Evolutionary conservation across 2,797 vertebrate species (phyloP), one percentile per base, ranked within the genome.

Genomic region (Amblyopsis hoosieri): DNA sequence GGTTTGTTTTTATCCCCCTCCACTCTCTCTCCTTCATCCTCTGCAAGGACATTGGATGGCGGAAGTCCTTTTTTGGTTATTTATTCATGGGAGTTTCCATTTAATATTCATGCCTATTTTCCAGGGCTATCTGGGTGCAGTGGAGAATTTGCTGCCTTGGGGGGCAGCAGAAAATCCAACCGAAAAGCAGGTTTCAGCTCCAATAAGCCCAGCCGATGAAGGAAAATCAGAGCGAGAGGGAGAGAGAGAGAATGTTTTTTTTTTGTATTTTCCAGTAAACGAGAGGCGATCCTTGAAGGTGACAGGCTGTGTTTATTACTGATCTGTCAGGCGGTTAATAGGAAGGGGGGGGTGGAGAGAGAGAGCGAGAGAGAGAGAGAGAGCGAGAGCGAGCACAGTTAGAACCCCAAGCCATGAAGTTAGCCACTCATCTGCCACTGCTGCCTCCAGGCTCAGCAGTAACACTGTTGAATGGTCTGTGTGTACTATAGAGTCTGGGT

Each of bases 221-320:
- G 72, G 81, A 78, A 53, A 75, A 78, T 70, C 73, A 68, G 72
- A 69, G 67, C 17, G 64, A 67, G 29, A 60, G 76, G 73, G 66
- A 72, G 78, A 62, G 74, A 71, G 53, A 2, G 54, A 14, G 48
- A 12, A n/a, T 1, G 9, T 3, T 62, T 80, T 73, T 82, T 89
- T 91, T 89, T 85, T 91, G 89, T 91, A 88, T 91, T 92, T 84
- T 86, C 75, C 90, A 83, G 93, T 90, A 90, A 92, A 92, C 90
- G 91, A 89, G 89, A 90, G 87, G 89, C 87, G 89, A 90, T 86
- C 89, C 91, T 92, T 91, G 88, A 91, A 91, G 91, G 91, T 92
- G 91, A 93, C 92, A 90, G 92, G 88, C 89, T 91, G 91, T 92
- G 91, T 93, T 94, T 93, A 93, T 93, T 93, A 93, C 90, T 88